These are phyloP conservation scores for Bufotes viridis DNA, from an alignment of 2,797 vertebrate species.

Conservation along the genomic window DNA sequence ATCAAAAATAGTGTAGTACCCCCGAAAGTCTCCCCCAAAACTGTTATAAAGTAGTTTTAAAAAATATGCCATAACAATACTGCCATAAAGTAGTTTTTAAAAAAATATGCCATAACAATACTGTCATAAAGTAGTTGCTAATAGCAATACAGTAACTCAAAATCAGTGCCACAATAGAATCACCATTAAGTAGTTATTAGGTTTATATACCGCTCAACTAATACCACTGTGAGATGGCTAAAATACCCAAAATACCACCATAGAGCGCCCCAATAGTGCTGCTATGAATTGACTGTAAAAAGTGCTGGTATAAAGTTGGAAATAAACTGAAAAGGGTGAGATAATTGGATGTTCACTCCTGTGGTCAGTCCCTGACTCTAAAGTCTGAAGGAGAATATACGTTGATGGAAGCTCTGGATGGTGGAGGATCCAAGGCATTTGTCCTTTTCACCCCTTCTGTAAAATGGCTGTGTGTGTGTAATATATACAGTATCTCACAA, in stretches of 20 bases:
- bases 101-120: neutral
- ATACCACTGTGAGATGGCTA: no score
- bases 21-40: neutral
- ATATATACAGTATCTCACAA: no score
- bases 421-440: neutral
- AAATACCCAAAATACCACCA: neutral
- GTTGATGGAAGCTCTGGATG: neutral
- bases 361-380: no score
- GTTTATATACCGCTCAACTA: no score
- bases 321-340: neutral
- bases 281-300: neutral
- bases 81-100: neutral
- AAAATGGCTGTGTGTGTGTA: neutral
- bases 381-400: neutral
- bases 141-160: no score
- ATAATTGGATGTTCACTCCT: neutral
- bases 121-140: no score
- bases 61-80: neutral
- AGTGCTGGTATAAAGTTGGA: neutral
- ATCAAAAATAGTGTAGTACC: neutral
- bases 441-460: neutral
- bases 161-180: no score
- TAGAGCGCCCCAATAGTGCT: neutral
- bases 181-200: no score
- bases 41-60: neutral